A percentile compares a stretch with the other conserved stretches of the same genome.
Evolutionary conservation across 92 coral and sea anemone genomes (phyloP).

Genomic region (Porites lobata): DNA sequence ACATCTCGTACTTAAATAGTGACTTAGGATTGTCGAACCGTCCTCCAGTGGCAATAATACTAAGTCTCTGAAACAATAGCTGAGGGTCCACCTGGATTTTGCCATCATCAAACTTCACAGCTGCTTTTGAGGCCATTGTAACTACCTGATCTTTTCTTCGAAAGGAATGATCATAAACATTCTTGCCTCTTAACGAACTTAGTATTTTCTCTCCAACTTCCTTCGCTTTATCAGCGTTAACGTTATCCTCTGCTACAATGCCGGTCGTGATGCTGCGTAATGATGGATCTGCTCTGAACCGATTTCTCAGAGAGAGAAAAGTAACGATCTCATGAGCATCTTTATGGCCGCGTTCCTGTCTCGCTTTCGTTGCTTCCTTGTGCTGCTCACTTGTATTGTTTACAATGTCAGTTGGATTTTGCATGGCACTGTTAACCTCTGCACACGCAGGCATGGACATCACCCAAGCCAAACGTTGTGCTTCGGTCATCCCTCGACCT

Average conservation of each 20-base stretch:
- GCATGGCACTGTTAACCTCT: slow-evolving; percentile 38
- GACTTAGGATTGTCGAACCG: slow-evolving; percentile 42
- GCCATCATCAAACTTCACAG: slow-evolving; percentile 60
- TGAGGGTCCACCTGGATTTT: slow-evolving; percentile 67
- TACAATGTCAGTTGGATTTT: slow-evolving; percentile 2
- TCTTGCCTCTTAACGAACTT: slow-evolving; percentile 38
- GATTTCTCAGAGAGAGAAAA: slow-evolving; percentile 51
- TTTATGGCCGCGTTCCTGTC: slow-evolving; percentile 43
- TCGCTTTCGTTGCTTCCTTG: slow-evolving; percentile 55
- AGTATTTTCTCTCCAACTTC: slow-evolving; percentile 45
- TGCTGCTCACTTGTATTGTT: slow-evolving; percentile 58
- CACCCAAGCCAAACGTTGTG: slow-evolving; percentile 52
- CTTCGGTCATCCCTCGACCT: slow-evolving; percentile 67
- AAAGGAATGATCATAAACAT: slow-evolving; percentile 40
- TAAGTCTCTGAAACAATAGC: slow-evolving; percentile 69
- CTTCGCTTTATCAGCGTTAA: slow-evolving; percentile 52
- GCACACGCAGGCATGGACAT: slow-evolving; percentile 60
- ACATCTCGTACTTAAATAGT: slow-evolving; percentile 56
- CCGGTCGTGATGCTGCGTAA: slow-evolving; percentile 62
- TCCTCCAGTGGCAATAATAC: slow-evolving; percentile 53
- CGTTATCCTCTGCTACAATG: slow-evolving; percentile 48
- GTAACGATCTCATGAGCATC: slow-evolving; percentile 34
- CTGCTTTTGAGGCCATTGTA: slow-evolving; percentile 64
- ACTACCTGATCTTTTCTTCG: slow-evolving; percentile 51
- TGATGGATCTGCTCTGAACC: slow-evolving; percentile 38